Base-by-base conservation (phyloP, 2,113 vertebrate species). In the Alectura lathami region DNA sequence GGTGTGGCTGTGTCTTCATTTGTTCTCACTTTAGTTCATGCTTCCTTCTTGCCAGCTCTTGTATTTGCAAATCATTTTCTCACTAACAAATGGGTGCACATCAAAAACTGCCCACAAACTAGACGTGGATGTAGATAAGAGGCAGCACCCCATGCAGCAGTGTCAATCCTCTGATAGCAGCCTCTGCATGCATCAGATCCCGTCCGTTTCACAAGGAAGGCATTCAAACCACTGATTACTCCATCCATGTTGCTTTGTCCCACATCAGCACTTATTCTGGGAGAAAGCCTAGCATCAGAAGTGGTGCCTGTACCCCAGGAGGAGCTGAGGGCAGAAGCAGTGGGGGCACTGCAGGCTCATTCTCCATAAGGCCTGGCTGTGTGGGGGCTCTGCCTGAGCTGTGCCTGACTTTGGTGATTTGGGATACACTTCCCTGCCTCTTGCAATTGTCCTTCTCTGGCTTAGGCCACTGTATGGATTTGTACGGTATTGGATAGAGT, bases 361-460 rank as follows among this genome's bases (percentile, higher is more conserved):
- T 45, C 36, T 69, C 36, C 24, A 2, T 27, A 7, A 7, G 13
- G n/a, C 8, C 16, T 8, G 13, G 26, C 38, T 18, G 27, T 12
- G 17, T 22, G 51, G 13, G 34, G 6, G 34, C 50, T 6, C 3
- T 22, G 79, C 9, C 50, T 43, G 26, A 50, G 3, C 21, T 30
- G n/a, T 9, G 3, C 6, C 27, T 1, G 0, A 1, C 30, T 32
- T 26, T 5, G 32, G 36, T 23, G 3, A 18, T 32, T 74, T 83
- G 47, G 14, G 47, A 7, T 22, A 3, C 16, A 11, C 27, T n/a
- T 51, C 15, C 23, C 34, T 32, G 15, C 2, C 1, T 29, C 64
- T 67, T 1, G 0, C 26, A 26, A 2, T 48, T 30, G 3, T 43
- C 34, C 32, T 8, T 80, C 26, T 23, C 34, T 24, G 4, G 42